phyloP scores from a whole-genome alignment of 2,888 invertebrate species.

The Eledone cirrhosa region DNA sequence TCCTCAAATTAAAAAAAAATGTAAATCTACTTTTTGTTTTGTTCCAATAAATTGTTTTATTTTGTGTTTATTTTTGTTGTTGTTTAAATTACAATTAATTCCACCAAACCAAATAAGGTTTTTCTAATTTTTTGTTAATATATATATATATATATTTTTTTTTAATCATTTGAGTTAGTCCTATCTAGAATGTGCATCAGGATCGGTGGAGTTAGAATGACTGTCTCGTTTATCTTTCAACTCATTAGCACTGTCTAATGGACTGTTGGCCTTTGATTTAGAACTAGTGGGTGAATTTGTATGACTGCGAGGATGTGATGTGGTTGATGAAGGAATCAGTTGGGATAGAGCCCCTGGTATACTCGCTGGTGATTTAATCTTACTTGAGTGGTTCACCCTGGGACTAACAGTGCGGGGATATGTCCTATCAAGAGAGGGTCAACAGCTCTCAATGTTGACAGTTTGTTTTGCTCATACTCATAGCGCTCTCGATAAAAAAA shows the following conservation, averaged over 20 bases:
- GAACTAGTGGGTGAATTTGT: constrained; percentile 51
- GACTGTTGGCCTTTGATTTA: constrained; percentile 53
- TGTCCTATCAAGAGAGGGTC: constrained; percentile 42
- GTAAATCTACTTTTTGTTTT: too few species aligned
- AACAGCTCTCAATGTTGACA: constrained; percentile 39
- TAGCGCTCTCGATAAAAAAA: constrained; percentile 43
- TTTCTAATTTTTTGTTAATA: too few species aligned
- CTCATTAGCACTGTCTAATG: constrained; percentile 52
- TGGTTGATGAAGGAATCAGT: constrained; percentile 54
- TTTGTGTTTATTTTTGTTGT: background rate
- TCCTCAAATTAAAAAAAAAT: background rate
- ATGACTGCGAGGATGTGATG: constrained; percentile 47
- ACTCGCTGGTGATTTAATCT: constrained; percentile 53
- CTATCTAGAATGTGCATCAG: constrained; percentile 56
- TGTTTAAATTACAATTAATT: background rate
- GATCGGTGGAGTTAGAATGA: constrained; percentile 53
- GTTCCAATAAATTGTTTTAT: background rate
- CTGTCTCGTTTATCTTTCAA: constrained; percentile 51
- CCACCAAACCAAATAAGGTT: too few species aligned
- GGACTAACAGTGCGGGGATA: constrained; percentile 53
- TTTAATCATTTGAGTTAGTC: background rate
- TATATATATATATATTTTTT: background rate
- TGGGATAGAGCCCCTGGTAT: constrained; percentile 55
- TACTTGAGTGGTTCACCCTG: constrained; percentile 46
- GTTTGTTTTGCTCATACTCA: constrained; percentile 45